A percentile compares a stretch with the other conserved stretches of the same genome.
These are phyloP conservation scores for Thamnophis sirtalis DNA, from an alignment of 2,113 vertebrate species.

Conservation along the genomic window DNA sequence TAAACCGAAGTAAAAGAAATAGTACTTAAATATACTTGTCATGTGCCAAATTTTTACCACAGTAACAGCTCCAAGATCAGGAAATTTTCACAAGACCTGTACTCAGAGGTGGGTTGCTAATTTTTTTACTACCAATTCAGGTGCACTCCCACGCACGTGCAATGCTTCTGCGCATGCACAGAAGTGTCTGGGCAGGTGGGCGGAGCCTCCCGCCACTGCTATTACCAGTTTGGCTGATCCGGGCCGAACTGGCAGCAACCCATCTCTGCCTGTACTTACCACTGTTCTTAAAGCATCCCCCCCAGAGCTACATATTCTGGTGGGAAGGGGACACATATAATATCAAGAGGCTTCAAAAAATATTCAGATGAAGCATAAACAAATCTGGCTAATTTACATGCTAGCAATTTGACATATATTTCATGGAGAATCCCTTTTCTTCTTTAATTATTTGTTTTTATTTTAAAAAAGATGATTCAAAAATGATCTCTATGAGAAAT, in stretches of 20 bases:
- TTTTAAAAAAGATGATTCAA: constrained; percentile 40
- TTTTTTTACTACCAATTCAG: no score
- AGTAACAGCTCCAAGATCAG: neutral
- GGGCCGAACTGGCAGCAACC: no score
- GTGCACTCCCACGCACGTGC: no score
- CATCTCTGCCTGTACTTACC: neutral
- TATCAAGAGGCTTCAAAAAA: neutral
- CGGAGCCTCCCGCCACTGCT: no score
- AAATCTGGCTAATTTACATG: constrained; percentile 8
- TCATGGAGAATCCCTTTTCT: constrained; percentile 22
- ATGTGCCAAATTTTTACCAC: neutral
- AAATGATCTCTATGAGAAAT: constrained; percentile 35
- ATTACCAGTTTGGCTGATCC: no score
- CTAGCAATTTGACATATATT: constrained; percentile 16
- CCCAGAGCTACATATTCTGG: neutral
- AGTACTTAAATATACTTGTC: neutral
- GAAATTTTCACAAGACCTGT: neutral
- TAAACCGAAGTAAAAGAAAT: neutral
- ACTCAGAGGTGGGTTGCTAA: no score
- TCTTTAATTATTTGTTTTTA: constrained; percentile 6
- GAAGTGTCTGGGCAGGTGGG: no score
- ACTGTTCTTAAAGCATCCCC: neutral
- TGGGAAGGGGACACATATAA: neutral
- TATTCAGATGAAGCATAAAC: neutral
- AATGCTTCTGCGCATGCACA: no score